Percentiles rank a stretch among this genome's conserved stretches.
These are phyloP conservation scores for Formicarius rufipectus DNA, from an alignment of 2,113 vertebrate genomes.

Conservation along the genomic window DNA sequence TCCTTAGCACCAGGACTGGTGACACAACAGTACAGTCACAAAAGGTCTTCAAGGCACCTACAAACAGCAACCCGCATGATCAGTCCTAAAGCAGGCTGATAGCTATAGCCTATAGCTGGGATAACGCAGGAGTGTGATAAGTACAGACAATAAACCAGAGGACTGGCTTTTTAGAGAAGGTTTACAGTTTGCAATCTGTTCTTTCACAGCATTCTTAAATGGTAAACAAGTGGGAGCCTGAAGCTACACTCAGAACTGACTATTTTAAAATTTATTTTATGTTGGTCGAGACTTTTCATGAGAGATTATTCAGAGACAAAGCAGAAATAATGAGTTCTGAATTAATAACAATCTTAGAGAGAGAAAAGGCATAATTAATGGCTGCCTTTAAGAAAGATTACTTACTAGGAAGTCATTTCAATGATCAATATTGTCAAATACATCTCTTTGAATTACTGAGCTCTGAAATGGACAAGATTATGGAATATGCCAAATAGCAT, in stretches of 20 bases:
- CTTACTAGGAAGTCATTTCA: not conserved
- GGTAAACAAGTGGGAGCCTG: not conserved
- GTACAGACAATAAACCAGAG: not conserved
- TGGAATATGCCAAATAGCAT: not conserved
- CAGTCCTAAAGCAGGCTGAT: not conserved
- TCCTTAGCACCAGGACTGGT: not conserved
- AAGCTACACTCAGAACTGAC: not conserved
- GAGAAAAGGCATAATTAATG: not conserved
- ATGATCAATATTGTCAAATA: not conserved
- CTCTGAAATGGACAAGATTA: not conserved
- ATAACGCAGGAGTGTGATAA: not conserved
- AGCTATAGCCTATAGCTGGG: not conserved
- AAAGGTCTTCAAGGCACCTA: not conserved
- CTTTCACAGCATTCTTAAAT: not conserved
- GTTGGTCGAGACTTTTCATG: not conserved
- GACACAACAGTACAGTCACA: not conserved
- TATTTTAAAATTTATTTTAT: not conserved
- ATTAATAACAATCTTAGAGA: slow-evolving; percentile 6
- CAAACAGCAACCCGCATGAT: not conserved
- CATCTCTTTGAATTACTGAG: not conserved
- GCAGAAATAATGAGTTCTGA: not conserved
- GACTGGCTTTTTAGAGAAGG: not conserved
- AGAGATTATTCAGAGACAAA: not conserved
- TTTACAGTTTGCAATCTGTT: not conserved
- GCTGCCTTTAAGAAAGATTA: not conserved